Evolutionary conservation across 2,797 vertebrate species (phyloP).

Genomic region (Cryptoblepharus egeriae): DNA sequence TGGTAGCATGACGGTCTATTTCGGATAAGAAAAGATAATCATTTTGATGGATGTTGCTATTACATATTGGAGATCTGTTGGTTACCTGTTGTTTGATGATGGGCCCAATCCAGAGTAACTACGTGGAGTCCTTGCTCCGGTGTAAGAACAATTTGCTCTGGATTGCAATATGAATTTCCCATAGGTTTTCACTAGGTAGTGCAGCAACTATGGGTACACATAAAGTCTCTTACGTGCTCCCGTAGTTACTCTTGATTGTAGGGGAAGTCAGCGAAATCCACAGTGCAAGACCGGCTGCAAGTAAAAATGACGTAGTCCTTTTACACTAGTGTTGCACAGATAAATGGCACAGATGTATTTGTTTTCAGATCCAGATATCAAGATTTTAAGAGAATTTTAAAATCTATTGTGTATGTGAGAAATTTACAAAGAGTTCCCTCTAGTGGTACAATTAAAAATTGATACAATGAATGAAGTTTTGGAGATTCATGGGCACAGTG

Average conservation of each 20-base stretch:
- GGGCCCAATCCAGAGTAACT: no score
- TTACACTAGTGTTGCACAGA: neutral
- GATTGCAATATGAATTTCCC: no score
- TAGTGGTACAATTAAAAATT: conserved; percentile 38
- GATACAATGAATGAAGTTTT: neutral
- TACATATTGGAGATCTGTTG: neutral
- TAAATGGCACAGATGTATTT: neutral
- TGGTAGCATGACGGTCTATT: neutral
- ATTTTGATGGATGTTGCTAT: neutral
- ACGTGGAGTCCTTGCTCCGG: no score
- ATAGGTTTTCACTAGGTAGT: no score
- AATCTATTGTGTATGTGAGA: neutral
- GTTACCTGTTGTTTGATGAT: neutral
- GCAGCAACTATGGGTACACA: no score
- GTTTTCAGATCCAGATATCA: neutral
- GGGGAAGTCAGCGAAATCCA: no score
- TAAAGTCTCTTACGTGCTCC: no score
- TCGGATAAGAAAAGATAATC: neutral
- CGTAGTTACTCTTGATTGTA: no score
- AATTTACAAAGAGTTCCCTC: conserved; percentile 57
- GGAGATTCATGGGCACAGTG: no score
- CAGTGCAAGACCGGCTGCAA: conserved; percentile 5
- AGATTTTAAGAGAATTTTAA: neutral
- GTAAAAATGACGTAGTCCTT: neutral
- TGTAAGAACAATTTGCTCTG: no score